phyloP scores from a whole-genome alignment of 2,888 invertebrate genomes.

The Lithodes maja region DNA sequence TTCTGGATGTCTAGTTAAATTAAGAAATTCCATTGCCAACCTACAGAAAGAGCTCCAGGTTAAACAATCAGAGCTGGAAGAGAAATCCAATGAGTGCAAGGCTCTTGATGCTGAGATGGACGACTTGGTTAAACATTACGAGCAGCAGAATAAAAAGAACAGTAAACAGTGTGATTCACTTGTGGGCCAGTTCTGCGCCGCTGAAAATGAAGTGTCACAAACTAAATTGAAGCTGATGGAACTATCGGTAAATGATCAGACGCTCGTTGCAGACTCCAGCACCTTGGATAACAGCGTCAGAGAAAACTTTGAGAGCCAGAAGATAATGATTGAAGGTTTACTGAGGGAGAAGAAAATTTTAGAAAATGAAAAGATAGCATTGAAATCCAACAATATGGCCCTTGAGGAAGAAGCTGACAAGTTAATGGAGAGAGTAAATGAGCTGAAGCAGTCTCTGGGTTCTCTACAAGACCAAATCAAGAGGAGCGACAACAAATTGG shows the following conservation, averaged over 20 bases:
- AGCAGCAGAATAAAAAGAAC: background rate
- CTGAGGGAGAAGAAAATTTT: background rate
- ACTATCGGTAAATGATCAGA: background rate
- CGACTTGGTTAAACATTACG: constrained; percentile 42
- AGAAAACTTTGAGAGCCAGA: background rate
- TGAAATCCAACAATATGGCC: background rate
- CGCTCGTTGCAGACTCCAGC: background rate
- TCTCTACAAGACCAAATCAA: constrained; percentile 38
- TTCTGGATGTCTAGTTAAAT: background rate
- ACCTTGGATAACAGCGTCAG: background rate
- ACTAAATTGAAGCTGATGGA: constrained; percentile 15
- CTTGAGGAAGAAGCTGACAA: background rate
- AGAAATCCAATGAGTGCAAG: background rate
- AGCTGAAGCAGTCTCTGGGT: background rate
- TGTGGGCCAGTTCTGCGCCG: constrained; percentile 1
- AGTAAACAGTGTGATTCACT: background rate
- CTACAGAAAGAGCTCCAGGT: background rate
- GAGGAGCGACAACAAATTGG: background rate
- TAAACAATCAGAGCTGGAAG: background rate
- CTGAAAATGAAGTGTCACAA: constrained; percentile 15
- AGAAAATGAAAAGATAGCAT: background rate
- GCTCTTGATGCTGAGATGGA: constrained; percentile 53
- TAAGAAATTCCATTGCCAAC: background rate
- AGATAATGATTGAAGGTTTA: no score
- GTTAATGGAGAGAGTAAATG: background rate